Base-by-base conservation (phyloP, 2,113 vertebrate species). In the Psettodes erumei region DNA sequence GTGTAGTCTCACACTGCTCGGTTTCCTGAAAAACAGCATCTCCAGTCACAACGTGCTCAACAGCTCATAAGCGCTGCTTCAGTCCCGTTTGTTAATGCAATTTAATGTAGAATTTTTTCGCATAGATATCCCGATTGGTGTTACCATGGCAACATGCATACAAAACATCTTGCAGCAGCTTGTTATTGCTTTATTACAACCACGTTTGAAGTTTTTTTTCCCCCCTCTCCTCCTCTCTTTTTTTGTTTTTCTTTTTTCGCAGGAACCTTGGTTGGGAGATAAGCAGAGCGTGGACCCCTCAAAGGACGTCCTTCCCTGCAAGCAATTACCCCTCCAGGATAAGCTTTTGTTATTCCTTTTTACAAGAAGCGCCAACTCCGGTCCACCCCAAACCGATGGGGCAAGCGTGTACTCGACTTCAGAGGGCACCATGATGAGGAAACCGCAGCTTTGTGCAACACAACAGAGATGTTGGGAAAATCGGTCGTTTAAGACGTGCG, bases 311-410 rank as follows among this genome's bases (percentile, higher is more conserved):
- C 86, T 92, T 68, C 82, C 51, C 81, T 79, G 81, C 84, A 90
- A 77, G 75, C 89, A 92, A 89, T 91, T 78, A 91, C 60, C 77
- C 86, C 87, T 89, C 80, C 82, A 71, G 84, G 77, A 91, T 91
- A 88, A 92, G 71, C 77, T 73, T 43, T 60, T 70, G 45, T 76
- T 83, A 63, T 68, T 83, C 40, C 28, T 42, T 79, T 40, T 85
- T 72, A 77, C n/a, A 65, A 79, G 51, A 5, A 79, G 60, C 3
- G 15, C 61, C 30, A 51, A 76, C 80, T 76, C 28, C 58, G 42
- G 62, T 79, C 42, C 27, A 45, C 43, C 56, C 64, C 62, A 13
- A 82, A 76, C 62, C 45, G 60, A 69, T 8, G 2, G 72, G 40
- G 18, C 27, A 30, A 43, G 60, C 18, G 8, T 13, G 35, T 25